These are phyloP conservation scores for Drosophila equinoxialis DNA, from an alignment of 1,140 invertebrate species.

Conservation along the genomic window DNA sequence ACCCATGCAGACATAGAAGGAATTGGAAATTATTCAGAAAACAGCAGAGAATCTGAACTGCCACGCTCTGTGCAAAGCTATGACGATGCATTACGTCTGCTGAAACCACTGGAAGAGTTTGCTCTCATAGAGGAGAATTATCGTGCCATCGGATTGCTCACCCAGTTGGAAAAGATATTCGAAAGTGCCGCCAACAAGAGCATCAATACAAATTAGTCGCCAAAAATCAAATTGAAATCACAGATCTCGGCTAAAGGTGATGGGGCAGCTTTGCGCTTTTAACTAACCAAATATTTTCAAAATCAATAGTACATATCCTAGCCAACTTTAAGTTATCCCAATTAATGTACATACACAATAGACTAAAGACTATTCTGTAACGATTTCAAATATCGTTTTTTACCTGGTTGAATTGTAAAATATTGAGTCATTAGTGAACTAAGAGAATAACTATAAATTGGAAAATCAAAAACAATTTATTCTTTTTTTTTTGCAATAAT, in stretches of 20 bases:
- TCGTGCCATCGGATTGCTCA: slow-evolving; percentile 74
- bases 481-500: not conserved
- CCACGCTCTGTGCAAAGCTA: slow-evolving; percentile 62
- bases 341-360: not conserved
- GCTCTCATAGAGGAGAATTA: slow-evolving; percentile 76
- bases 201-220: not conserved
- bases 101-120: slow-evolving; percentile 76
- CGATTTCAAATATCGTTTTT: not conserved
- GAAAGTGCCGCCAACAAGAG: slow-evolving; percentile 25
- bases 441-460: not conserved
- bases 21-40: slow-evolving; percentile 46
- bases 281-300: slow-evolving; percentile 6
- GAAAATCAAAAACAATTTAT: not conserved
- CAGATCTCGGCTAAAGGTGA: not conserved
- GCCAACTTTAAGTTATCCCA: not conserved
- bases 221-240: not conserved
- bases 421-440: slow-evolving; percentile 6
- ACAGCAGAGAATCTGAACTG: slow-evolving; percentile 46
- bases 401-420: not conserved
- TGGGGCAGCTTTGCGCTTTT: not conserved
- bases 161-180: slow-evolving; percentile 74
- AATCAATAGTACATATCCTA: not conserved
- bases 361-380: not conserved
- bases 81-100: slow-evolving; percentile 69
- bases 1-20: not conserved